A percentile compares a stretch with the other conserved stretches of the same genome.
phyloP scores from a whole-genome alignment of 1,140 invertebrate species.

The Drosophila elegans region DNA sequence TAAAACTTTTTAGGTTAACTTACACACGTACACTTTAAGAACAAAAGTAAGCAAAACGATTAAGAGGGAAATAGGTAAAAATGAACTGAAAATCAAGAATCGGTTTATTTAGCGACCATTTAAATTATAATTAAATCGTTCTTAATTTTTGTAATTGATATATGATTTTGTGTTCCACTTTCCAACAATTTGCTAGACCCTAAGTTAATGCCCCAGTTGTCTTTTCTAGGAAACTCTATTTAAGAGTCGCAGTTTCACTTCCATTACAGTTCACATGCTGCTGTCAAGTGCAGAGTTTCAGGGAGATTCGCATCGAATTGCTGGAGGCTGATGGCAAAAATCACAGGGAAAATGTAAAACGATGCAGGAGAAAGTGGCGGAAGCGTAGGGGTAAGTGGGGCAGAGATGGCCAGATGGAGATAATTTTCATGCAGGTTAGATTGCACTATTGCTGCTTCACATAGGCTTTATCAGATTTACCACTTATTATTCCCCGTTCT shows the following conservation, averaged over 20 bases:
- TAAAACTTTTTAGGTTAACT: too few species aligned
- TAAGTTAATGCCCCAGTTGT: not conserved
- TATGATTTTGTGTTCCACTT: too few species aligned
- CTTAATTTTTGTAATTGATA: too few species aligned
- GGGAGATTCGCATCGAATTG: not conserved
- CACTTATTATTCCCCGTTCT: too few species aligned
- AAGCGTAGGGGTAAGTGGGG: not conserved
- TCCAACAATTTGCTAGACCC: not conserved
- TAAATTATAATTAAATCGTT: too few species aligned
- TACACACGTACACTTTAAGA: too few species aligned
- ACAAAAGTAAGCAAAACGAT: too few species aligned
- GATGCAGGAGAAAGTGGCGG: not conserved
- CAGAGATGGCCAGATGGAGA: not conserved
- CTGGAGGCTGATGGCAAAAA: conserved; percentile 3
- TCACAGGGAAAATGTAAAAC: not conserved
- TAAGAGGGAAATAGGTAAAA: too few species aligned
- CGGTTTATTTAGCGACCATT: too few species aligned
- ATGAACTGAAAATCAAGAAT: too few species aligned
- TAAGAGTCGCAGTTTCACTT: not conserved
- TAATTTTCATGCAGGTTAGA: conserved; percentile 14
- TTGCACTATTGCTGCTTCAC: not conserved
- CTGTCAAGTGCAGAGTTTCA: conserved; percentile 30
- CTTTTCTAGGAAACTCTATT: not conserved
- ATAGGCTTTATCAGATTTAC: not conserved
- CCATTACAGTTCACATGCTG: conserved; percentile 5